These are phyloP conservation scores for Villa cingulata DNA, from an alignment of 2,888 invertebrate species.

Conservation along the genomic window DNA sequence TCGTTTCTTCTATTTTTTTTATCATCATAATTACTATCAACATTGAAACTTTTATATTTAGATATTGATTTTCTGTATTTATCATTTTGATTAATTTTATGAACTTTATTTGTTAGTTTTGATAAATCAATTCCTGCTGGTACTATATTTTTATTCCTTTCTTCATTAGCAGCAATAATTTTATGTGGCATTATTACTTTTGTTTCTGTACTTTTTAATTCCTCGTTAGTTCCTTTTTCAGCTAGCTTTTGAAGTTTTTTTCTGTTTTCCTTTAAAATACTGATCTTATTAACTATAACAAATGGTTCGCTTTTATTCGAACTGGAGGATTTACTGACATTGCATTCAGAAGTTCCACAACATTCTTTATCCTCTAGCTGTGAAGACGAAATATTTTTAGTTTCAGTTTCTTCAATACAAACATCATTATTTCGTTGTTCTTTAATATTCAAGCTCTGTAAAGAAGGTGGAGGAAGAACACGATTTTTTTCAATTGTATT, in stretches of 20 bases:
- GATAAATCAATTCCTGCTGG: neutral
- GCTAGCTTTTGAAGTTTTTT: slow-evolving; percentile 1
- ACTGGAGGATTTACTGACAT: no score
- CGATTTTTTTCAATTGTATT: slow-evolving; percentile 2
- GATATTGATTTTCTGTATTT: no score
- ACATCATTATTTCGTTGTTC: neutral
- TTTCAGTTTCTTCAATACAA: neutral
- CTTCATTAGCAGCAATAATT: neutral
- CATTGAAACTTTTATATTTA: no score
- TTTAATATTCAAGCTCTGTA: neutral
- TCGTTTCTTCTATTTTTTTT: neutral
- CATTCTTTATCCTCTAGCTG: no score
- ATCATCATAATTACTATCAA: neutral
- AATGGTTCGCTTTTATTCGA: no score
- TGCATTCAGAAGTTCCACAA: no score
- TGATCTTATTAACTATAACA: no score
- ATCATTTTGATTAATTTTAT: no score
- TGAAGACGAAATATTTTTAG: neutral
- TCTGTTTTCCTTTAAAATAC: neutral
- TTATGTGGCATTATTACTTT: no score
- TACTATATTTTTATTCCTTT: neutral
- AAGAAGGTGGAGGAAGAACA: slow-evolving; percentile 5
- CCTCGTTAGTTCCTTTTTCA: neutral
- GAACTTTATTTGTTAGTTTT: no score
- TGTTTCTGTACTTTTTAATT: no score